These are phyloP conservation scores for Drosophila nr. medialis DNA, from an alignment of 2,888 invertebrate species.

Conservation along the genomic window DNA sequence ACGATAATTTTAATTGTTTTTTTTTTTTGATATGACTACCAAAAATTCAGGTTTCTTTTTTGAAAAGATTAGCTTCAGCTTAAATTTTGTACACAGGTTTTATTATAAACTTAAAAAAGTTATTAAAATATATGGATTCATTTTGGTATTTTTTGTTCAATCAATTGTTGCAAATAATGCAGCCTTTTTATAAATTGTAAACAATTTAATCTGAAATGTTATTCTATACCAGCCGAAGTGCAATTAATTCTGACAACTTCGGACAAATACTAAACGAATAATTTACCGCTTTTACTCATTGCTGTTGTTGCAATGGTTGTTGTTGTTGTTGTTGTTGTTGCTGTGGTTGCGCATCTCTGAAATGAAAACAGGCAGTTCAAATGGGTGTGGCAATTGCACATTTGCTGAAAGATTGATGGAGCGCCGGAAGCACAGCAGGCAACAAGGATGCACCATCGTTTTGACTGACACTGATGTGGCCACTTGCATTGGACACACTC, in stretches of 20 bases:
- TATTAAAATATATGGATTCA: not conserved
- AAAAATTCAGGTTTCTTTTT: not conserved
- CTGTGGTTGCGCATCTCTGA: conserved; percentile 45
- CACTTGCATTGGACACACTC: conserved; percentile 47
- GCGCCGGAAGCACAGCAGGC: conserved; percentile 59
- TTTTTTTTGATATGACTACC: not conserved
- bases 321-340: not conserved
- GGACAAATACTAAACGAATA: conserved; percentile 20
- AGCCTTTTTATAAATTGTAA: not conserved
- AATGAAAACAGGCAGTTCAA: conserved; percentile 29
- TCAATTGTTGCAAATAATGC: conserved; percentile 1
- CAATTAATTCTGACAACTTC: conserved; percentile 8
- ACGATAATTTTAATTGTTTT: not conserved
- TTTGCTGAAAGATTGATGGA: conserved; percentile 66
- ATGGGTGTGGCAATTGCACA: conserved; percentile 49
- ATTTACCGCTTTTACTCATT: conserved; percentile 14
- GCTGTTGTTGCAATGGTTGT: conserved; percentile 6
- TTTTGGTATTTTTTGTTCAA: not conserved
- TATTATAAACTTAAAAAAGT: not conserved
- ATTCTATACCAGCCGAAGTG: not conserved
- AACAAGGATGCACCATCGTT: conserved; percentile 58
- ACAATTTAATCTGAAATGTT: not conserved
- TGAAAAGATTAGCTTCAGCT: not conserved
- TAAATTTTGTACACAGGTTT: not conserved
- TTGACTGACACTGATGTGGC: conserved; percentile 63